Percentiles rank a stretch among this genome's conserved stretches.
These are phyloP conservation scores for Diadema setosum DNA, from an alignment of 35 echinoderm and acorn worm species.

Conservation along the genomic window DNA sequence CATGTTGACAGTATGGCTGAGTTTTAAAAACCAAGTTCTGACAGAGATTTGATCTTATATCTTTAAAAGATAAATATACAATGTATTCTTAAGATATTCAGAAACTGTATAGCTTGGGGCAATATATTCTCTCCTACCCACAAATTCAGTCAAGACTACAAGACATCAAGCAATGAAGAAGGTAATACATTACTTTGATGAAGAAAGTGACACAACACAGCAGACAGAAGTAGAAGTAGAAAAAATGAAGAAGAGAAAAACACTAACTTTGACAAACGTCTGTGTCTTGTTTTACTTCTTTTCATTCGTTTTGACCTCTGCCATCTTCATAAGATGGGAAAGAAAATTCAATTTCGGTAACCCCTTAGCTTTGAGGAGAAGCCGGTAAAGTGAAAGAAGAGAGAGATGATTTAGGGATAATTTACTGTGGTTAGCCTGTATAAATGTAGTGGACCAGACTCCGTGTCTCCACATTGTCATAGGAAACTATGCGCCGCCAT, in stretches of 20 bases:
- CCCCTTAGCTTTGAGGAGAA: neutral
- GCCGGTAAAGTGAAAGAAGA: neutral
- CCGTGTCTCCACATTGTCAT: neutral
- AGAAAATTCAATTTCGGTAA: neutral
- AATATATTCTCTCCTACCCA: too few species aligned
- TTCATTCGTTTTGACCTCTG: neutral
- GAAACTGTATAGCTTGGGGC: too few species aligned
- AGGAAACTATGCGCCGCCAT: neutral
- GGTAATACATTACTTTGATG: too few species aligned
- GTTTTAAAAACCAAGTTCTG: too few species aligned
- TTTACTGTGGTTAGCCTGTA: neutral
- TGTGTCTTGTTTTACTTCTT: neutral
- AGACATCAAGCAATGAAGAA: too few species aligned
- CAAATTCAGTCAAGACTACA: too few species aligned
- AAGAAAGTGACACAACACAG: neutral
- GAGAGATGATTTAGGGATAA: neutral
- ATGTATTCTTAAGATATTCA: too few species aligned
- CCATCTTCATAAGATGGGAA: neutral
- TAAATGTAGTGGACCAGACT: neutral
- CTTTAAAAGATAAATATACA: too few species aligned
- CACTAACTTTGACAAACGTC: neutral
- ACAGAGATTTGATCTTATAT: too few species aligned
- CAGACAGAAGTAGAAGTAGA: neutral
- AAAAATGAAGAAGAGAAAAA: neutral
- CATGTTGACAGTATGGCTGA: too few species aligned